Base-by-base conservation (phyloP, 2,888 invertebrate species). In the Baronia brevicornis region DNA sequence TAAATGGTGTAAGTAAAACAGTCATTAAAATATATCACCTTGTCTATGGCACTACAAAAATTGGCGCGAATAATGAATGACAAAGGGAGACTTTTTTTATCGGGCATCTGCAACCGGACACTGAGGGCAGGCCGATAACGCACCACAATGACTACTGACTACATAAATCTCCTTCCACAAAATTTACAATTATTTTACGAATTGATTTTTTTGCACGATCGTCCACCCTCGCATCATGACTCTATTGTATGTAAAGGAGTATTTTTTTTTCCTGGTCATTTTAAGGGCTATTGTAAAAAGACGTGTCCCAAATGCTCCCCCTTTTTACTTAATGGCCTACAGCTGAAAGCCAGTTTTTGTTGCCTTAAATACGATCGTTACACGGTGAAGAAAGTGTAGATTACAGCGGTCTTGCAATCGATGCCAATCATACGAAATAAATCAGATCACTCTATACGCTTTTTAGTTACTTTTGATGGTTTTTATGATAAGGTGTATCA, bases 111-210 rank as follows among this genome's bases (percentile, higher is more conserved):
- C 75, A 79, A 79, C 77, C 60, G 74, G 82, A 79, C 80, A 75
- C 72, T 60, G 42, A 54, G 43, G 44, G 44, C 38, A 46, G 46
- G 45, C 46, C 46, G 48, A 60, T 58, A 63, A 60, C 56, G 60
- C 47, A 68, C 75, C 75, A 79, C 80, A 79, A 78, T 65, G 67
- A 63, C 71, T 72, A 65, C 78, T 64, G 62, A 63, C 51, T 59
- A 67, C 74, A 82, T 82, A 80, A 82, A 84, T 82, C 78, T 70
- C 60, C 60, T 68, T 71, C 65, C 64, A 67, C 56, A 64, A 60
- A 74, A 75, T 71, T 67, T 67, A 74, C 75, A 78, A 78, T 75
- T 74, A 79, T 78, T 77, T 75, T 71, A 72, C 62, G 54, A 56
- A 51, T 41, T 44, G 48, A n/a, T 65, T 65, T 75, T 71, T 72